Percentiles rank a stretch among this genome's conserved stretches.
phyloP scores from a whole-genome alignment of 2,797 vertebrate species.

The Falco cherrug region DNA sequence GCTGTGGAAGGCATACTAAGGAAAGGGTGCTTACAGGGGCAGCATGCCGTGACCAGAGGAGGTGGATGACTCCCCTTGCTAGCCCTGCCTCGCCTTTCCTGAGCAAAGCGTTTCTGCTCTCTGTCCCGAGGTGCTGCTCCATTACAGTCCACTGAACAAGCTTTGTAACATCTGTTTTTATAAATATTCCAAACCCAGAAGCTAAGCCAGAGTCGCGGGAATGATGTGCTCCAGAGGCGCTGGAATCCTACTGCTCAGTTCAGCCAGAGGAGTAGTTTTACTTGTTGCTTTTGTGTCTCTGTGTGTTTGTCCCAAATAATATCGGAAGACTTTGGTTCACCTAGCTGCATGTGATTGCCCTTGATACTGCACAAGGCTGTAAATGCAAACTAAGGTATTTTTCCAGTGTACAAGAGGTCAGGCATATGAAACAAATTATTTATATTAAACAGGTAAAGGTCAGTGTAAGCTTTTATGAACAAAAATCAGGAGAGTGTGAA shows the following conservation, averaged over 20 bases:
- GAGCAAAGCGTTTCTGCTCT: neutral
- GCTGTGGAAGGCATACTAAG: neutral
- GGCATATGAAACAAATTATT: neutral
- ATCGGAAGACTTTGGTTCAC: neutral
- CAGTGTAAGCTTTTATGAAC: neutral
- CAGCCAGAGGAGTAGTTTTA: neutral
- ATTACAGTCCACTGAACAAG: neutral
- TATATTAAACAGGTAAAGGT: neutral
- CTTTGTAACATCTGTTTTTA: neutral
- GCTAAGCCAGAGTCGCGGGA: neutral
- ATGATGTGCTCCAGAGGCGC: neutral
- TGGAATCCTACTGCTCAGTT: neutral
- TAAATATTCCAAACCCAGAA: conserved; percentile 20
- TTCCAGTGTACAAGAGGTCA: neutral
- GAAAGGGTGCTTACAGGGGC: neutral
- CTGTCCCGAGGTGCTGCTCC: neutral
- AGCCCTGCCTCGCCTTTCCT: neutral
- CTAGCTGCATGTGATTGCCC: neutral
- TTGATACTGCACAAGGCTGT: neutral
- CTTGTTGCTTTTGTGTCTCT: neutral
- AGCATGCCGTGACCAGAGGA: fast-evolving
- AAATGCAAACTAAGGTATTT: neutral
- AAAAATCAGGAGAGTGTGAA: neutral
- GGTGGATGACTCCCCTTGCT: neutral
- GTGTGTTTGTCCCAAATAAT: neutral